These are phyloP conservation scores for Chrysemys picta DNA, from an alignment of 2,113 vertebrate genomes.

Conservation along the genomic window DNA sequence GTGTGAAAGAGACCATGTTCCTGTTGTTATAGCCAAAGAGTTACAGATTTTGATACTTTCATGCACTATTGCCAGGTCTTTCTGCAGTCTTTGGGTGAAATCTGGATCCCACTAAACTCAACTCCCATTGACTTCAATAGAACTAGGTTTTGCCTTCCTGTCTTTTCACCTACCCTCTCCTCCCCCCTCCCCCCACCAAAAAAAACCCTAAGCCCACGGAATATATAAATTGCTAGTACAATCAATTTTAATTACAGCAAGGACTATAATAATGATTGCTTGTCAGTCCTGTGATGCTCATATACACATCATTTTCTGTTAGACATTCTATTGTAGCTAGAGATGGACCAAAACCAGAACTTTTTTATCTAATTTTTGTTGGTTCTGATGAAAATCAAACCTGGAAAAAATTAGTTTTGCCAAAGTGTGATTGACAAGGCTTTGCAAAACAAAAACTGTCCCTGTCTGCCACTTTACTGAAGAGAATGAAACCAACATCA, in stretches of 20 bases:
- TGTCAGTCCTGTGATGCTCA: not conserved
- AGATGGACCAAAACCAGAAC: not conserved
- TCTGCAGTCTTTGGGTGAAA: not conserved
- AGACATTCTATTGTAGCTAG: not conserved
- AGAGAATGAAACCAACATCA: not conserved
- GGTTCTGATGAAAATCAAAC: not conserved
- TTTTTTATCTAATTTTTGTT: not conserved
- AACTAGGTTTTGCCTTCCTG: not conserved
- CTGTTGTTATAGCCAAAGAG: not conserved
- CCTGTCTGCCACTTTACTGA: not conserved
- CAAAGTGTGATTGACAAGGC: not conserved
- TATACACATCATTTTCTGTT: not conserved
- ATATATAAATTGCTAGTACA: not conserved
- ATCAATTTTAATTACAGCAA: not conserved
- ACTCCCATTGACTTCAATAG: not conserved
- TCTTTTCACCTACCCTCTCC: not conserved
- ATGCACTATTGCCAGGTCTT: not conserved
- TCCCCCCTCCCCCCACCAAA: rapidly evolving
- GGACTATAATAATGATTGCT: not conserved
- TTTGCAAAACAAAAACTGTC: not conserved
- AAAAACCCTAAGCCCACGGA: not conserved
- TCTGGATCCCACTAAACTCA: not conserved
- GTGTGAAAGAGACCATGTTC: not conserved
- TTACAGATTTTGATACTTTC: not conserved
- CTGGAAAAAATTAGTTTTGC: not conserved